A percentile compares a stretch with the other conserved stretches of the same genome.
Evolutionary conservation across 2,113 vertebrate genomes (phyloP).

Genomic region (rabbit (Oryctolagus cuniculus)): DNA sequence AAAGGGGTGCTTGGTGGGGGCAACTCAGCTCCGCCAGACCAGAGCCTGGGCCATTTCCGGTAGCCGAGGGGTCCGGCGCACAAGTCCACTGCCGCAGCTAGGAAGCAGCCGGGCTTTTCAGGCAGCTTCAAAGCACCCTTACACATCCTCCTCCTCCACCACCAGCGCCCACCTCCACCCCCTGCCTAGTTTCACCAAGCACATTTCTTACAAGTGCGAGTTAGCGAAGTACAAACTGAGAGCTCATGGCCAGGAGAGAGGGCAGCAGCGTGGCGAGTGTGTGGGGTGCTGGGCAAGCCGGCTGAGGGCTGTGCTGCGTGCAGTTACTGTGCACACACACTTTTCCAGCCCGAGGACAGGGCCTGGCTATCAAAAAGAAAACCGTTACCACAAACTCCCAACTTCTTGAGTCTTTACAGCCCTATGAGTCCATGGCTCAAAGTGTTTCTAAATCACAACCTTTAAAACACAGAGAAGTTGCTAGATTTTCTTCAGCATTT

Average conservation of each 20-base stretch:
- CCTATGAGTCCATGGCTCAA: background rate
- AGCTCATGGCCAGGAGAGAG: background rate
- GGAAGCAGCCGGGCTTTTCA: background rate
- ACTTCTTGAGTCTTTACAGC: background rate
- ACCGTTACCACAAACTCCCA: background rate
- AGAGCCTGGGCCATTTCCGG: background rate
- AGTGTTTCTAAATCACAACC: conserved; percentile 13
- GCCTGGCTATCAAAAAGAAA: conserved; percentile 12
- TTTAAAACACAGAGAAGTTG: conserved; percentile 44
- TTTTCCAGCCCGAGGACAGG: conserved; percentile 23
- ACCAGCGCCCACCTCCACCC: background rate
- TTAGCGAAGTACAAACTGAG: conserved; percentile 14
- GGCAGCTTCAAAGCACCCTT: background rate
- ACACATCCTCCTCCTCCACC: background rate
- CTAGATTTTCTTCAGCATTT: background rate
- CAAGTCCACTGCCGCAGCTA: background rate
- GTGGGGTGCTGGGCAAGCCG: background rate
- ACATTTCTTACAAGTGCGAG: conserved; percentile 47
- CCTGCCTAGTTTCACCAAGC: conserved; percentile 25
- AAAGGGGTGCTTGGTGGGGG: background rate
- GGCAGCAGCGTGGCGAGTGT: background rate
- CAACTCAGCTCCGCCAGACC: background rate
- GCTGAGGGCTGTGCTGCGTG: background rate
- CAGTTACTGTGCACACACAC: background rate
- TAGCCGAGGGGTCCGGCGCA: background rate